Base-by-base conservation (phyloP, 1,140 invertebrate genomes). In the Leucophenga varia region DNA sequence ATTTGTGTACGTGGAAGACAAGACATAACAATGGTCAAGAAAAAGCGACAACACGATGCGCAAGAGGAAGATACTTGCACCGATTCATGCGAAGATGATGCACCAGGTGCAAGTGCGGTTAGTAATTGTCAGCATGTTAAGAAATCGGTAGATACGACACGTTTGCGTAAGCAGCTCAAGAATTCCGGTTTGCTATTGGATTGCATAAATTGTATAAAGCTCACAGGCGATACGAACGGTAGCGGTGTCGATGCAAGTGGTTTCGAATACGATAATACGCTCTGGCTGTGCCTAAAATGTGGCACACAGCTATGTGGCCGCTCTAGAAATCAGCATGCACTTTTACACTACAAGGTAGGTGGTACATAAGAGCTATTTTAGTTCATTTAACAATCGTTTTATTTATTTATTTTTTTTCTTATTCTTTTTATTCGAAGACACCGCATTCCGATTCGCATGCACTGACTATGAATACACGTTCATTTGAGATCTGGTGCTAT, bases 401-500 rank as follows among this genome's bases (percentile, higher is more conserved):
- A 35, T 5, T 18, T 37, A 22, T 38, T 37, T 45, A n/a, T 31
- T 14, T 17, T 34, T 43, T 30, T 10, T 34, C 17, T 25, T 36
- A 20, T 37, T 45, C n/a, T n/a, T n/a, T n/a, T n/a, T n/a, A n/a
- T n/a, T 31, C 25, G 17, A 35, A 75, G 57, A 89, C 81, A 2
- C 85, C 88, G 3, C 84, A 82, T 53, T 91, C 87, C 7, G 87
- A 89, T 59, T 79, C 75, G 12, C 92, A 95, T 77, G 80, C 82
- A 6, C 59, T 94, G 34, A 85, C 84, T 13, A 78, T 89, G 22
- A 86, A 92, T 58, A 87, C 86, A 3, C 79, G 82, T 12, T 76
- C 79, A 3, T 91, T 87, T 82, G 82, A 77, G 36, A 79, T 90
- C 13, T 91, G 87, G 84, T 93, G 86, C 72, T 88, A 86, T 61